Base-by-base conservation (phyloP, 2,888 invertebrate species). In the Agriopis aurantiaria region DNA sequence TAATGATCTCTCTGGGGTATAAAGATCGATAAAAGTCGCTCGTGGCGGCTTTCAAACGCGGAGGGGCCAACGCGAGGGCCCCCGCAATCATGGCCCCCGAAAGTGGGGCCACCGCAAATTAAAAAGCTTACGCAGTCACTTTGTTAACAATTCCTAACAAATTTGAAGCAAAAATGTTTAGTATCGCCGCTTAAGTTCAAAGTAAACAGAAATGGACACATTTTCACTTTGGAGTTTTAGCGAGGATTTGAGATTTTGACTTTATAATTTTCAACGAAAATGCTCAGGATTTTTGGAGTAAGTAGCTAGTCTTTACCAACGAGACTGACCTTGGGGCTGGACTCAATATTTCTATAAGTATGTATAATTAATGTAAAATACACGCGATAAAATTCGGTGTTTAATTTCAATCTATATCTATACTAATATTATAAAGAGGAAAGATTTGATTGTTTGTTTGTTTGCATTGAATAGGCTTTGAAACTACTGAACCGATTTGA, bases 61-160 rank as follows among this genome's bases (percentile, higher is more conserved):
- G 55, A 40, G 41, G 55, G 53, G 53, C 53, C 33, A 33, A 33
- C 33, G 33, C 33, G 33, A 33, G 5, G 5, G 33, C 33, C 33
- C 53, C 52, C 33, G 14, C 43, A 57, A 57, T 57, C 56, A 71
- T 57, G 23, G 45, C 9, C 69, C 62, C 45, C 65, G 65, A 75
- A 72, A 49, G 62, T 65, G 60, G 58, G 56, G 17, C 56, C 56
- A 14, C 68, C 72, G 56, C 68, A 71, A 73, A 71, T 71, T 55
- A 49, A 59, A 56, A 68, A 65, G 70, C 65, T 69, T 60, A 65
- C 58, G 45, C 68, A 60, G 65, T 63, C 65, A 71, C 71, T 69
- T 68, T 59, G 61, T 61, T 70, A 48, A 68, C 69, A 70, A 70
- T 66, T 70, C 46, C 53, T 61, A 65, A 65, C 65, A 52, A 52